Base-by-base conservation (phyloP, 2,797 vertebrate species). In the Microchirus variegatus region DNA sequence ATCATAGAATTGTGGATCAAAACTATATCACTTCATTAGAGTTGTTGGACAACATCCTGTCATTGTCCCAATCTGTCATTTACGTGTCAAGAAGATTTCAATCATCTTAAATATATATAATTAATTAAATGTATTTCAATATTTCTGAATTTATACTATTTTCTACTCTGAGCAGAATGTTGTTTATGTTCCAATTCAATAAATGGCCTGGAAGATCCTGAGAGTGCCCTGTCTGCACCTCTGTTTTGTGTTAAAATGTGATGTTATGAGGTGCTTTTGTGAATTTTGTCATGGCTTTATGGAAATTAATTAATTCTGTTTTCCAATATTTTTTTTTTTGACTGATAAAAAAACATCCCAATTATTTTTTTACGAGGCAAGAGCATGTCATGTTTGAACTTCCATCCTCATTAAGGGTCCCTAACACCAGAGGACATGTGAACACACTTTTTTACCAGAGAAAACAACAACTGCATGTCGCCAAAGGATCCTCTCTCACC, bases 401-500 rank as follows among this genome's bases (percentile, higher is more conserved):
- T 84, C 78, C 81, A 46, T 87, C 80, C 90, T 91, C 87, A 90
- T 92, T 91, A 92, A 80, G 82, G 67, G 68, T 75, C 70, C 67
- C 83, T 87, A 88, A 90, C 89, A 90, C 87, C 70, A 77, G 80
- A 87, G 78, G 88, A 90, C 83, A 90, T 83, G 89, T 82, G 87
- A 89, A 89, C 58, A 82, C 86, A 86, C 84, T 76, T 26, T 73
- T 84, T 94, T 92, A 91, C 88, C 92, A 90, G 89, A 92, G 94
- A 92, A 92, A 95, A 93, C 91, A 95, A 92, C 93, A 91, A 89
- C 89, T 36, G 78, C 57, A 37, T 82, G 79, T 93, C 84, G 87
- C 87, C 92, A 92, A 90, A 90, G 92, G 90, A 91, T 92, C 69
- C 75, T 92, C 92, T 93, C 92, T 92, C 85, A 87, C 94, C 93